phyloP scores from a whole-genome alignment of 1,140 invertebrate genomes.

The Augochlora pura region DNA sequence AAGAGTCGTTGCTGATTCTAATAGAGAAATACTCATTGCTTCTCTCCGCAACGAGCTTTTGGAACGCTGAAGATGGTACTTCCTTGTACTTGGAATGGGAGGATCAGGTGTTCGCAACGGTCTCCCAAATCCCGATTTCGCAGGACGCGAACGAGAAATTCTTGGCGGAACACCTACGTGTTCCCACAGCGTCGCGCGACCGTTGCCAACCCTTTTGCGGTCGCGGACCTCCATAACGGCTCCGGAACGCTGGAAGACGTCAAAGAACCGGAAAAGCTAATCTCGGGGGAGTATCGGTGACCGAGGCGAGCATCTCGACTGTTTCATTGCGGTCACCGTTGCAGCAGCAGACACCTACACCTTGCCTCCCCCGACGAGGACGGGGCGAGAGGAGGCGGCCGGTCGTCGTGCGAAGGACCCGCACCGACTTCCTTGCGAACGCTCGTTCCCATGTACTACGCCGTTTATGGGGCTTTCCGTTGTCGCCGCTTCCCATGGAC shows the following conservation, averaged over 20 bases:
- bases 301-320: too few species aligned
- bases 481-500: conserved; percentile 80
- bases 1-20: too few species aligned
- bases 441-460: conserved; percentile 77
- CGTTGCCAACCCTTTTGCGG: neutral
- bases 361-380: conserved; percentile 36
- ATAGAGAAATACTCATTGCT: too few species aligned
- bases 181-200: neutral
- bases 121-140: too few species aligned
- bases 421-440: conserved; percentile 65
- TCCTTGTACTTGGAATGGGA: too few species aligned
- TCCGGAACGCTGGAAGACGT: neutral
- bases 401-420: conserved; percentile 55
- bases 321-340: conserved; percentile 3
- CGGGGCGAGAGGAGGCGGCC: conserved; percentile 49
- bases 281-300: neutral
- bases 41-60: too few species aligned
- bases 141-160: too few species aligned
- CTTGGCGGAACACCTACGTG: neutral
- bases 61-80: too few species aligned
- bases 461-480: conserved; percentile 78
- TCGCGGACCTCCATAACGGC: neutral
- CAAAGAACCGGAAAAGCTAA: neutral
- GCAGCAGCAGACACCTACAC: conserved; percentile 34
- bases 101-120: too few species aligned